Evolutionary conservation across 1,140 invertebrate genomes (phyloP).

Genomic region (Eubasilissa regina): DNA sequence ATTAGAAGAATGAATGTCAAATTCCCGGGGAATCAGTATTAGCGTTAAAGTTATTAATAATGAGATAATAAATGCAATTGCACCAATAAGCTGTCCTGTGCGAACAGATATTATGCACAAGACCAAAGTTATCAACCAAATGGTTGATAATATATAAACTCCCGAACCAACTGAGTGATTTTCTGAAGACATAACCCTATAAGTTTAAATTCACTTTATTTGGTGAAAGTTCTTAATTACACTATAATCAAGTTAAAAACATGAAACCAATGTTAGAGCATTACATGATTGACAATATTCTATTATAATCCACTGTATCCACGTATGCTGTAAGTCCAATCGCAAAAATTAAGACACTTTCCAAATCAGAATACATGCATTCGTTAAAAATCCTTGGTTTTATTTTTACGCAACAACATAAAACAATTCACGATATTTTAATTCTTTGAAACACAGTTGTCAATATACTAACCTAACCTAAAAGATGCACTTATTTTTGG

Average conservation of each 20-base stretch:
- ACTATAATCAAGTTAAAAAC: not conserved
- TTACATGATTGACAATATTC: not conserved
- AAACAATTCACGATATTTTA: conserved; percentile 24
- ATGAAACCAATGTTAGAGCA: not conserved
- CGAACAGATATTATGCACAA: conserved; percentile 67
- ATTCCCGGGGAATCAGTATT: conserved; percentile 63
- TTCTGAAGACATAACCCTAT: conserved; percentile 51
- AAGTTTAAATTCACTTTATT: not conserved
- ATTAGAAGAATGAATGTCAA: conserved; percentile 53
- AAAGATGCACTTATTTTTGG: conserved; percentile 36
- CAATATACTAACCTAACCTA: conserved; percentile 53
- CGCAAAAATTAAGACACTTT: not conserved
- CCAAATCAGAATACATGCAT: conserved; percentile 2
- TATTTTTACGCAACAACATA: conserved; percentile 36
- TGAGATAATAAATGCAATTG: conserved; percentile 63
- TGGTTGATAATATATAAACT: conserved; percentile 65
- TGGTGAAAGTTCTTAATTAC: not conserved
- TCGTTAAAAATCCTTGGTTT: conserved; percentile 37
- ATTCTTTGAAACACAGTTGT: conserved; percentile 38
- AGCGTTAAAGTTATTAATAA: conserved; percentile 64
- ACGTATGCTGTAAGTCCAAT: not conserved
- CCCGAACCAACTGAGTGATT: conserved; percentile 62
- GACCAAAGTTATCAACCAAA: conserved; percentile 66
- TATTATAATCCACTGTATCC: not conserved
- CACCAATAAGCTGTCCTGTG: conserved; percentile 67